A percentile compares a stretch with the other conserved stretches of the same genome.
Conservation (phyloP, 2,113 vertebrate species). For the Prinia subflava region DNA sequence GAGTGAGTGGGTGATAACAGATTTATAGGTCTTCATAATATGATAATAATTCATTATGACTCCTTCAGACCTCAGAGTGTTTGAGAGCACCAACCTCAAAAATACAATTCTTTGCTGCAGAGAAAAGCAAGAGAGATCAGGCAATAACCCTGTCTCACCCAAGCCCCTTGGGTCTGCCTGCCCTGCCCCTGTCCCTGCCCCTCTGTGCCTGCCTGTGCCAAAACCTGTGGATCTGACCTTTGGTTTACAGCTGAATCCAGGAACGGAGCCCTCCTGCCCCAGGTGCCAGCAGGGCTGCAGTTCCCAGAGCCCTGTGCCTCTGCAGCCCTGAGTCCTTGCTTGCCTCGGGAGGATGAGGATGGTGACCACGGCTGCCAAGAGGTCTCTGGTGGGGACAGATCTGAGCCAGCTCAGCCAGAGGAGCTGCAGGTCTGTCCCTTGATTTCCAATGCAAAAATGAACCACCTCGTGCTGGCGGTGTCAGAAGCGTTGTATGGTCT, state of each 20-base stretch:
- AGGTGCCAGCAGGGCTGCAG: background rate
- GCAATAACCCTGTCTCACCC: background rate
- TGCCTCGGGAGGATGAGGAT: background rate
- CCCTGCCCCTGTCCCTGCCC: background rate
- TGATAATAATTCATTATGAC: background rate
- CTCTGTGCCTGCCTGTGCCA: background rate
- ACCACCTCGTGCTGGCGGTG: background rate
- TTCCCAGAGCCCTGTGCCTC: background rate
- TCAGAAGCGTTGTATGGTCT: background rate
- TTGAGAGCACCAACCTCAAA: background rate
- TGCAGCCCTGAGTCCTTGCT: background rate
- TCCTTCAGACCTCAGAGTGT: background rate
- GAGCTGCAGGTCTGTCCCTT: background rate
- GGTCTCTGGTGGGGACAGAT: background rate
- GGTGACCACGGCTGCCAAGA: background rate
- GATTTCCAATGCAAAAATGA: background rate
- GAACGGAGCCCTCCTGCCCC: background rate
- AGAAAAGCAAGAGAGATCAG: background rate
- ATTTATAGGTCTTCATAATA: background rate
- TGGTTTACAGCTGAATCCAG: slow-evolving; percentile 1
- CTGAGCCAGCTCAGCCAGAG: background rate
- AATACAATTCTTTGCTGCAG: background rate
- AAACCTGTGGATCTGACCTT: background rate
- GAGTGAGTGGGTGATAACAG: background rate
- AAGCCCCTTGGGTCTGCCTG: background rate